phyloP scores from a whole-genome alignment of 2,797 vertebrate species.

The Poeciliopsis infans region DNA sequence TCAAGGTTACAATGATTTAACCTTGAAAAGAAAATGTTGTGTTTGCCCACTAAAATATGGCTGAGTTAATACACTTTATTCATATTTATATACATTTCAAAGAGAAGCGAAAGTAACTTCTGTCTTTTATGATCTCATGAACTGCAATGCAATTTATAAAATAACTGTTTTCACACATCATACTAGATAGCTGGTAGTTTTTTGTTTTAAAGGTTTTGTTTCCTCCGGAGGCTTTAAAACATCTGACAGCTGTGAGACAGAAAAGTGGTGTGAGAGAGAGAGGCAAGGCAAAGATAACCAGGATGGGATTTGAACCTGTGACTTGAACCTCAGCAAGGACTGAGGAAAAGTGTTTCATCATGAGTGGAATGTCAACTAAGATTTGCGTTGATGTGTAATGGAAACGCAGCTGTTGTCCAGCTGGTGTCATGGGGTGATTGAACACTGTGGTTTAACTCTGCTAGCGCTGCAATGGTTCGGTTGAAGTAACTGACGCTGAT shows the following conservation, averaged over 20 bases:
- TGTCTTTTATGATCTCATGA: neutral
- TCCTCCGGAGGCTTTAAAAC: too few species aligned
- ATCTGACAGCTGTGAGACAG: too few species aligned
- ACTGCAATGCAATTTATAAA: neutral
- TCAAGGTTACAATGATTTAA: neutral
- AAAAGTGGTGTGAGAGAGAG: too few species aligned
- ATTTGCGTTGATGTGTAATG: too few species aligned
- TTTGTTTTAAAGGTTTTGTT: neutral
- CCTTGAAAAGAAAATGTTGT: neutral
- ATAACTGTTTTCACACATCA: neutral
- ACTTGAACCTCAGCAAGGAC: too few species aligned
- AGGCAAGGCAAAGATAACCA: too few species aligned
- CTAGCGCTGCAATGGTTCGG: neutral
- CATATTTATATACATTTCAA: neutral
- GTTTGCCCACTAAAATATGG: neutral
- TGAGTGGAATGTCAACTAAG: too few species aligned
- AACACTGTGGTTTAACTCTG: neutral
- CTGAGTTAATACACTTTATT: neutral
- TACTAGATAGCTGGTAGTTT: neutral
- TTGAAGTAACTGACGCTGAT: neutral
- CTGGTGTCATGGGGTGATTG: too few species aligned
- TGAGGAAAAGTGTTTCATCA: too few species aligned
- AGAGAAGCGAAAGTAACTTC: neutral
- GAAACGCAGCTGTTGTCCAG: too few species aligned
- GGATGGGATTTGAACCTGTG: too few species aligned